Base-by-base conservation (phyloP, 2,113 vertebrate genomes). In the Rhegmatorhina hoffmannsi region DNA sequence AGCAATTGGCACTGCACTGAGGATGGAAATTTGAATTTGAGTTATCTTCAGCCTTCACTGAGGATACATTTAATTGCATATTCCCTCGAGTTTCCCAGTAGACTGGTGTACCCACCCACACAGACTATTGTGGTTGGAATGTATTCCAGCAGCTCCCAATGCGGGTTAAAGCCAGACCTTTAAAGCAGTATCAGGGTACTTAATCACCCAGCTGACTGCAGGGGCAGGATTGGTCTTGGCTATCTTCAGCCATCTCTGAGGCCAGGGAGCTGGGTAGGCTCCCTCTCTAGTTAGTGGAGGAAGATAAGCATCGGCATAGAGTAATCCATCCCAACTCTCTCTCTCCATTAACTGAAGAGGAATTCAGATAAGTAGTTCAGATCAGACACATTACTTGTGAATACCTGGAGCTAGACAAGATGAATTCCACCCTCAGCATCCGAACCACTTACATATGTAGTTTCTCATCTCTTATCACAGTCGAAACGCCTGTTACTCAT, bases 231-330 rank as follows among this genome's bases (percentile, higher is more conserved):
- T 4, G 5, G 46, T 34, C 86, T 77, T 79, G 26, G 63, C 60
- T 92, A 92, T 94, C 94, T 95, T 85, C 90, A 90, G 72, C 55
- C 50, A 93, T 88, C 85, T 88, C 70, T 76, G 76, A 73, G 78
- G 56, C 68, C 76, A 53, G 67, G 63, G 85, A 85, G 88, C 38
- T 31, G 3, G 7, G 38, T 8, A 93, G 88, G 64, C 68, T 90
- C 38, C 47, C 52, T n/a, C 64, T 84, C 69, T 9, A 92, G 86
- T 81, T 59, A 43, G 43, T 11, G 33, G 38, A 86, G 60, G 73
- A 74, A 89, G 95, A 97, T 90, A 95, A 87, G 46, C 67, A 94
- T 94, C 92, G 93, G 73, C 76, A 70, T 43, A 78, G 64, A 70
- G 88, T 70, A 92, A 96, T 89, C 83, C 84, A 92, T 92, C 76